Conservation (phyloP, 2,888 invertebrate genomes). For the Hedychridium roseum region DNA sequence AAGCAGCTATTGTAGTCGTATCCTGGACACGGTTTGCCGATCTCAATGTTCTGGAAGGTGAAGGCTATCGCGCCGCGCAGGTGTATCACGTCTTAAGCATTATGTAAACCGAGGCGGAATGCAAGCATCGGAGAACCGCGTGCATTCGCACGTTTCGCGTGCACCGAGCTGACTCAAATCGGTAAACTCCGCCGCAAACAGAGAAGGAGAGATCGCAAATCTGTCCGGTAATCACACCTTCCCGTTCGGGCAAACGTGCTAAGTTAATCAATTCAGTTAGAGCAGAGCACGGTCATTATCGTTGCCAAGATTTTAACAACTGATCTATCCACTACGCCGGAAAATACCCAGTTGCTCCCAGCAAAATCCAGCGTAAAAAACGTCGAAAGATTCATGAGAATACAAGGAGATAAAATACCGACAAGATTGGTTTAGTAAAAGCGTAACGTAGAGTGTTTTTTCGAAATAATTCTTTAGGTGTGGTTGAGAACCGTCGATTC, state of each 20-base stretch:
- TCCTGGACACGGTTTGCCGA: constrained; percentile 9
- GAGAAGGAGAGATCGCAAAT: no score
- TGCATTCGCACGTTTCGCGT: constrained; percentile 10
- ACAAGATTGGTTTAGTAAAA: no score
- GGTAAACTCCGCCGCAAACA: no score
- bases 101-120: constrained; percentile 28
- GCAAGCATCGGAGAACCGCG: constrained; percentile 6
- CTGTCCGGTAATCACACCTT: constrained; percentile 29
- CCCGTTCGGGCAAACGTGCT: constrained; percentile 26
- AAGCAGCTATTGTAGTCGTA: no score
- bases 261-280: constrained; percentile 37
- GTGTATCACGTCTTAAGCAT: constrained; percentile 20
- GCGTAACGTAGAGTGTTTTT: no score
- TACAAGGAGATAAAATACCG: no score
- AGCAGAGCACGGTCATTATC: constrained; percentile 16
- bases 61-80: constrained; percentile 33
- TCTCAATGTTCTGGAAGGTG: constrained; percentile 29
- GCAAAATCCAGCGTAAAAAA: no score
- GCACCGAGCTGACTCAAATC: constrained; percentile 14
- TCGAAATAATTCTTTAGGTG: no score
- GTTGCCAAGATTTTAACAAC: constrained; percentile 12
- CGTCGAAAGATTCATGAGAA: no score
- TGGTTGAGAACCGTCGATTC: no score
- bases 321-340: no score
- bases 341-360: no score